These are phyloP conservation scores for Macropis europaea DNA, from an alignment of 2,888 invertebrate species.

Conservation along the genomic window DNA sequence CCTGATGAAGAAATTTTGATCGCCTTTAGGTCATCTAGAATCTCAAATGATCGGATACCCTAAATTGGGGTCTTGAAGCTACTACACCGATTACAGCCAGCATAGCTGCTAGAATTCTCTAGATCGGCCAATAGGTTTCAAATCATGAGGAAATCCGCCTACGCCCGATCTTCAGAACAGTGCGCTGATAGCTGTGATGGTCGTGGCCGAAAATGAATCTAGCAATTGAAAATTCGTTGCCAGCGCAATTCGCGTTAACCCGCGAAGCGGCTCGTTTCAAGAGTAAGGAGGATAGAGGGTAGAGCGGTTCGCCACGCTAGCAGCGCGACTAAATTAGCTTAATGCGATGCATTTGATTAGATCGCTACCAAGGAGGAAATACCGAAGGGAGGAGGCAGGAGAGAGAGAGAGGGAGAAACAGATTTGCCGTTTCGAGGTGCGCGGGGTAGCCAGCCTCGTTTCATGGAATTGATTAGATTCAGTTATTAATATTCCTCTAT, in stretches of 20 bases:
- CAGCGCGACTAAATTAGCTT: constrained; percentile 74
- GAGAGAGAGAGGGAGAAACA: constrained; percentile 22
- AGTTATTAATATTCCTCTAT: constrained; percentile 79
- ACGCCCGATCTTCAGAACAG: too few species aligned
- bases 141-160: too few species aligned
- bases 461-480: constrained; percentile 78
- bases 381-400: constrained; percentile 36
- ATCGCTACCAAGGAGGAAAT: constrained; percentile 64
- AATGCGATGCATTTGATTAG: constrained; percentile 77
- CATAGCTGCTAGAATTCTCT: too few species aligned
- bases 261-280: constrained; percentile 46
- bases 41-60: too few species aligned
- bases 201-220: neutral
- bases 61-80: too few species aligned
- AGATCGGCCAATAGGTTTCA: too few species aligned
- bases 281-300: constrained; percentile 26
- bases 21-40: too few species aligned
- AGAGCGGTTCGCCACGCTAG: constrained; percentile 66
- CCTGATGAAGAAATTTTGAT: too few species aligned
- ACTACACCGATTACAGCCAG: too few species aligned
- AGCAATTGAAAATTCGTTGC: constrained; percentile 60
- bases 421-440: constrained; percentile 61
- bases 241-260: constrained; percentile 51
- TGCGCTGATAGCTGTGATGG: constrained; percentile 6
- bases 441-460: constrained; percentile 72